Conservation (phyloP, 2,888 invertebrate genomes). For the Anticlea derivata region DNA sequence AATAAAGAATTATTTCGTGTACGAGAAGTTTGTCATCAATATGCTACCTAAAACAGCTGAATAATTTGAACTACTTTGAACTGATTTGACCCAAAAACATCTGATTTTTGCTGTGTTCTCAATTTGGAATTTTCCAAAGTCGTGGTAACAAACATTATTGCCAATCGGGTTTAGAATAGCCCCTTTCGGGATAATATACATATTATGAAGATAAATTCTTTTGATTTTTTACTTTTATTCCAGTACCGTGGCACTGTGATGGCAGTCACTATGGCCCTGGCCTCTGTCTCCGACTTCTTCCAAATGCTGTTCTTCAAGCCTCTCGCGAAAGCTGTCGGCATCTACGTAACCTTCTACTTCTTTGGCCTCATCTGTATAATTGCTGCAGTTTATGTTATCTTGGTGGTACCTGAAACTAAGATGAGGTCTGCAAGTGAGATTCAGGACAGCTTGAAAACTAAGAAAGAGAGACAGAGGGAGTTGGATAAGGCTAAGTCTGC, state of each 20-base stretch:
- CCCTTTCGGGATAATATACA: too few species aligned
- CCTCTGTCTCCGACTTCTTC: conserved; percentile 36
- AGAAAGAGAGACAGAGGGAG: conserved; percentile 51
- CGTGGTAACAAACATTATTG: too few species aligned
- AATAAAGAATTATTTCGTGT: too few species aligned
- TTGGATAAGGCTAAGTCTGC: conserved; percentile 22
- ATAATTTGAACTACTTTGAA: too few species aligned
- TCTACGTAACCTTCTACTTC: conserved; percentile 61
- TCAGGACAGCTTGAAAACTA: conserved; percentile 56
- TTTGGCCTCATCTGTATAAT: conserved; percentile 57
- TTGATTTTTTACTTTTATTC: conserved; percentile 31
- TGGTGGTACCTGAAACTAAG: conserved; percentile 65
- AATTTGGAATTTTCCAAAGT: too few species aligned
- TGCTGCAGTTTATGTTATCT: conserved; percentile 51
- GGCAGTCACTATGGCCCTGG: conserved; percentile 59
- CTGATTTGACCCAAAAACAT: too few species aligned
- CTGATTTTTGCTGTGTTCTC: too few species aligned
- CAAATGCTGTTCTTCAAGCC: conserved; percentile 70
- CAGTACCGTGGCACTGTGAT: conserved; percentile 72
- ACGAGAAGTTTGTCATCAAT: too few species aligned
- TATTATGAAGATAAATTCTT: too few species aligned
- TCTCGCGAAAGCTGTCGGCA: conserved; percentile 54
- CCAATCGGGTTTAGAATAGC: too few species aligned
- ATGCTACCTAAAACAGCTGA: too few species aligned
- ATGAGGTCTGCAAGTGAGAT: conserved; percentile 59